These are phyloP conservation scores for Platyura marginata DNA, from an alignment of 1,140 invertebrate genomes.

Conservation along the genomic window DNA sequence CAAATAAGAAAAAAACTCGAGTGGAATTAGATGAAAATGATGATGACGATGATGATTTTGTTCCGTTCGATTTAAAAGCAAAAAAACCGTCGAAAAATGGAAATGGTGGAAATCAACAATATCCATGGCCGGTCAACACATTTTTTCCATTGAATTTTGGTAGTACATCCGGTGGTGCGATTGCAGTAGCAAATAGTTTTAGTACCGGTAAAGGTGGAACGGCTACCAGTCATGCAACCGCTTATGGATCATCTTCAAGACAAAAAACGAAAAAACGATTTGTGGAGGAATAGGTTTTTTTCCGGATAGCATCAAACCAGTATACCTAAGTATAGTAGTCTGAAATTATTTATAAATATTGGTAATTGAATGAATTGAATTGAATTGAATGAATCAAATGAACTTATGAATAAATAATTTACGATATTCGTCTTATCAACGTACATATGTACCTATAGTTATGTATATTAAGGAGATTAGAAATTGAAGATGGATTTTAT, in stretches of 20 bases:
- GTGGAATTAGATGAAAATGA: slow-evolving; percentile 20
- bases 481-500: too few species aligned
- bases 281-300: neutral
- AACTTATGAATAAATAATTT: too few species aligned
- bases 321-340: too few species aligned
- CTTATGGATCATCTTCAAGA: slow-evolving; percentile 28
- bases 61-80: slow-evolving; percentile 9
- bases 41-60: slow-evolving; percentile 23
- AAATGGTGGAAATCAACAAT: too few species aligned
- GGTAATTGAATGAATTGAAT: too few species aligned
- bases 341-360: too few species aligned
- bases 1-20: slow-evolving; percentile 21
- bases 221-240: slow-evolving; percentile 45
- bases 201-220: slow-evolving; percentile 44
- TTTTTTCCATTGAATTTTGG: slow-evolving; percentile 43
- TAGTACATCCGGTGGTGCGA: slow-evolving; percentile 29
- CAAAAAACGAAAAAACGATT: neutral
- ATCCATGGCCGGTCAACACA: slow-evolving; percentile 24
- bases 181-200: slow-evolving; percentile 45
- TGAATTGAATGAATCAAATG: too few species aligned
- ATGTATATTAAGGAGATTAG: too few species aligned
- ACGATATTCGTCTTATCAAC: too few species aligned
- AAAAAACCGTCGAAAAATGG: slow-evolving; percentile 8
- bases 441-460: too few species aligned
- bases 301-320: too few species aligned